Conservation (phyloP, 2,113 vertebrate species). For the Aptenodytes forsteri region DNA sequence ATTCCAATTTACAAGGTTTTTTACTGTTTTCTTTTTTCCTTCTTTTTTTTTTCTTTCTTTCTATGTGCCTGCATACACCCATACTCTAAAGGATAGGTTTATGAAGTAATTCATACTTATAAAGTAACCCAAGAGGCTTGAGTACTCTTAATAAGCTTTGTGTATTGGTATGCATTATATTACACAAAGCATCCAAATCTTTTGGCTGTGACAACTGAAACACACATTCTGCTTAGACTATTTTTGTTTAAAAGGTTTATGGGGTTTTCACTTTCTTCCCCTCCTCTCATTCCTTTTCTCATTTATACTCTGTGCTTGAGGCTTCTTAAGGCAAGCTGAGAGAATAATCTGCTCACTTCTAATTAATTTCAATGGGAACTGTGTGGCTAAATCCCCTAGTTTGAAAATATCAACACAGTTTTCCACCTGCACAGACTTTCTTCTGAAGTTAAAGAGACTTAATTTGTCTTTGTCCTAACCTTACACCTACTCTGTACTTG, state of each 20-base stretch:
- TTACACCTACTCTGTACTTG: not conserved
- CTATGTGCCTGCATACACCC: not conserved
- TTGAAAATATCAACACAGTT: conserved; percentile 8
- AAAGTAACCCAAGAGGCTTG: not conserved
- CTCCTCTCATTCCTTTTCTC: not conserved
- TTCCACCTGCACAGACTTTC: not conserved
- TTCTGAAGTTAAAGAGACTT: not conserved
- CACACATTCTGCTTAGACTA: not conserved
- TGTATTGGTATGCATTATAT: not conserved
- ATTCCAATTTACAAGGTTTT: not conserved
- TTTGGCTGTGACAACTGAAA: not conserved
- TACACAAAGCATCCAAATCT: not conserved
- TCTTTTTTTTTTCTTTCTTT: fast-evolving
- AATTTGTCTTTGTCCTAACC: not conserved
- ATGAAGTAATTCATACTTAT: not conserved
- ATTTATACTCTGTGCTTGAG: not conserved
- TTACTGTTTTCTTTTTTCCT: fast-evolving
- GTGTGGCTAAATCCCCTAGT: not conserved
- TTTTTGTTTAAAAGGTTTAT: conserved; percentile 2
- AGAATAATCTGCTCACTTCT: conserved; percentile 17
- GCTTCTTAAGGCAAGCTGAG: conserved; percentile 6
- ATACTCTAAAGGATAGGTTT: not conserved
- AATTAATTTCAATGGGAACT: conserved; percentile 43
- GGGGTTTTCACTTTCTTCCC: not conserved
- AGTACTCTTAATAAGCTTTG: not conserved